Evolutionary conservation across 1,140 invertebrate genomes (phyloP).

Genomic region (Gryllus bimaculatus): DNA sequence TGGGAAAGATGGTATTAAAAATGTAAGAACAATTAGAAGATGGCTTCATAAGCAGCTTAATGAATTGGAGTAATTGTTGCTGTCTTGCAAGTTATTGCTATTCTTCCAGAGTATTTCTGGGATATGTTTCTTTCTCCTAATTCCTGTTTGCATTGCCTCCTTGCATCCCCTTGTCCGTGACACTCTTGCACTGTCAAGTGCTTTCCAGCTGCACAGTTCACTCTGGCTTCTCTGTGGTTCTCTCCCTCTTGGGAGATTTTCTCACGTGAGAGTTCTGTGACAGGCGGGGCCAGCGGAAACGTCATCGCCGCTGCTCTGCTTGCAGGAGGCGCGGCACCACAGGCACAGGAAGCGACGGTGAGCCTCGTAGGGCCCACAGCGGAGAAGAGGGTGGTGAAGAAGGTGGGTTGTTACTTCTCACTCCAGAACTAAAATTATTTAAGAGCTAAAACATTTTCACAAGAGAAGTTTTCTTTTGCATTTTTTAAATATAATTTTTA

Average conservation of each 20-base stretch:
- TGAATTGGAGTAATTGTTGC: too few relatives aligned
- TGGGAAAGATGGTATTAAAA: too few relatives aligned
- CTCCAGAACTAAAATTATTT: neutral
- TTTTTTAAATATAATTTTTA: too few relatives aligned
- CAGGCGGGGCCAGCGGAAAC: constrained; percentile 2
- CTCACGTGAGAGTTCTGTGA: neutral
- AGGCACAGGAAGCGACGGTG: neutral
- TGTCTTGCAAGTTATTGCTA: too few relatives aligned
- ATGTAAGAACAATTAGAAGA: too few relatives aligned
- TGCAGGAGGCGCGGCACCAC: constrained; percentile 12
- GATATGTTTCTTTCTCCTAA: too few relatives aligned
- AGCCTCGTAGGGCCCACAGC: constrained; percentile 10
- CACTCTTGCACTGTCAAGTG: neutral
- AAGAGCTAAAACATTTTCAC: too few relatives aligned
- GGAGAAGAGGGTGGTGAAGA: constrained; percentile 20
- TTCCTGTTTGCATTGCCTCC: neutral
- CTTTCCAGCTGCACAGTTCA: neutral
- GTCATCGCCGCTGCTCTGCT: constrained; percentile 6
- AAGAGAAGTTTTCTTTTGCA: too few relatives aligned
- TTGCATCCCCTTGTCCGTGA: neutral
- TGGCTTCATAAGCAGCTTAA: too few relatives aligned
- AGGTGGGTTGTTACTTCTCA: constrained; percentile 24
- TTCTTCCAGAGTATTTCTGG: too few relatives aligned
- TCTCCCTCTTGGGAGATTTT: neutral
- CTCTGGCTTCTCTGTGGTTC: neutral